Evolutionary conservation across 2,888 invertebrate genomes (phyloP).

Genomic region (Chloroclystis v-ata): DNA sequence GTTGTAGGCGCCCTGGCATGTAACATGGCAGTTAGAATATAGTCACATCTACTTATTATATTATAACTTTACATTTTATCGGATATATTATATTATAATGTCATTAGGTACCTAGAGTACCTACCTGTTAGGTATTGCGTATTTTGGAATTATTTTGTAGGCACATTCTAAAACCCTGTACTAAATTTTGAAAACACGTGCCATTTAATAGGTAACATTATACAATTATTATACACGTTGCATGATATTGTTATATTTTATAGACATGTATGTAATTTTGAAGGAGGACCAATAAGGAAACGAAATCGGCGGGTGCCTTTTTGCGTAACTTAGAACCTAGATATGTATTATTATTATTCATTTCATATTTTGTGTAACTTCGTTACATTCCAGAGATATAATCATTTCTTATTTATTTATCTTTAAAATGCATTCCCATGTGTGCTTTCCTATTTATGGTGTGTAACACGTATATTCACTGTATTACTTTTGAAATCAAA

Average conservation of each 20-base stretch:
- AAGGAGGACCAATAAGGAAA: slow-evolving; percentile 61
- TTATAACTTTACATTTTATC: slow-evolving; percentile 35
- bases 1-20: slow-evolving; percentile 5
- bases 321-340: slow-evolving; percentile 50
- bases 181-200: slow-evolving; percentile 37
- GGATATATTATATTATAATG: slow-evolving; percentile 30
- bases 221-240: slow-evolving; percentile 34
- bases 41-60: slow-evolving; percentile 26
- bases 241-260: slow-evolving; percentile 40
- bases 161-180: slow-evolving; percentile 37
- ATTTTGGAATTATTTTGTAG: slow-evolving; percentile 34
- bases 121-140: slow-evolving; percentile 38
- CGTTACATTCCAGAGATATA: slow-evolving; percentile 73
- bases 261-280: slow-evolving; percentile 48
- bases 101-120: slow-evolving; percentile 35
- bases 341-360: slow-evolving; percentile 41
- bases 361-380: slow-evolving; percentile 44
- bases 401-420: slow-evolving; percentile 52
- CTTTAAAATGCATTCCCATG: slow-evolving; percentile 61
- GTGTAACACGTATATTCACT: slow-evolving; percentile 46
- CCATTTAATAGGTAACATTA: slow-evolving; percentile 36
- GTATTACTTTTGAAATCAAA: slow-evolving; percentile 20
- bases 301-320: slow-evolving; percentile 62
- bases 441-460: slow-evolving; percentile 49
- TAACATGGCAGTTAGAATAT: slow-evolving; percentile 14